Percentiles rank a stretch among this genome's conserved stretches.
Conservation (phyloP, 1,140 invertebrate species). For the Saccostrea glomerata region DNA sequence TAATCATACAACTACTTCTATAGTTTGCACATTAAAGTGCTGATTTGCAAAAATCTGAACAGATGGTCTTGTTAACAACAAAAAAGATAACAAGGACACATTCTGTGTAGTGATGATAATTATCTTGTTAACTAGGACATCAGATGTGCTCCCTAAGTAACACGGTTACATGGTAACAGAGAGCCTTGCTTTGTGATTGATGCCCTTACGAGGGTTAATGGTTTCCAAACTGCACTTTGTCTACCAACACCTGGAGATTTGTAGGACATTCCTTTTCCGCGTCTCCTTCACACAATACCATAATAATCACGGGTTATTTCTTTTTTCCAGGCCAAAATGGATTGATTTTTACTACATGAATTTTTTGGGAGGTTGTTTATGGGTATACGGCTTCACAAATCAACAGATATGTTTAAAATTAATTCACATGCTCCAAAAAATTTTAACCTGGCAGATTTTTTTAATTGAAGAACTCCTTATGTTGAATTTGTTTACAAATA, state of each 20-base stretch:
- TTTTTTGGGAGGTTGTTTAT: background rate
- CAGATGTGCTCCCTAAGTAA: conserved; percentile 20
- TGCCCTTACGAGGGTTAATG: conserved; percentile 11
- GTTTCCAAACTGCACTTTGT: background rate
- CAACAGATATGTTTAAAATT: too few species aligned
- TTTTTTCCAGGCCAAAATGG: background rate
- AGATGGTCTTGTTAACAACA: background rate
- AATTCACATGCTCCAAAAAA: too few species aligned
- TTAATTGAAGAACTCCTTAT: too few species aligned
- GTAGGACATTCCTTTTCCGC: background rate
- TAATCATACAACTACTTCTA: too few species aligned
- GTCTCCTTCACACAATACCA: background rate
- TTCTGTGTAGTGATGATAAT: background rate
- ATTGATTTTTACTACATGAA: background rate
- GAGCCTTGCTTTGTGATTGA: background rate
- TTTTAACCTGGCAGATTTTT: too few species aligned
- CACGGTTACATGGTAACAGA: conserved; percentile 9
- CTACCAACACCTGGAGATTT: conserved; percentile 23
- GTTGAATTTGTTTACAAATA: background rate
- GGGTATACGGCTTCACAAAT: too few species aligned
- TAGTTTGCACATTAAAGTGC: background rate
- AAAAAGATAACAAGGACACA: conserved; percentile 9
- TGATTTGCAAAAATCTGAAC: background rate
- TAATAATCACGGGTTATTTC: background rate
- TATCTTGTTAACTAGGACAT: conserved; percentile 34